Conservation (phyloP, 2,113 vertebrate species). For the Lampris megalopsis region DNA sequence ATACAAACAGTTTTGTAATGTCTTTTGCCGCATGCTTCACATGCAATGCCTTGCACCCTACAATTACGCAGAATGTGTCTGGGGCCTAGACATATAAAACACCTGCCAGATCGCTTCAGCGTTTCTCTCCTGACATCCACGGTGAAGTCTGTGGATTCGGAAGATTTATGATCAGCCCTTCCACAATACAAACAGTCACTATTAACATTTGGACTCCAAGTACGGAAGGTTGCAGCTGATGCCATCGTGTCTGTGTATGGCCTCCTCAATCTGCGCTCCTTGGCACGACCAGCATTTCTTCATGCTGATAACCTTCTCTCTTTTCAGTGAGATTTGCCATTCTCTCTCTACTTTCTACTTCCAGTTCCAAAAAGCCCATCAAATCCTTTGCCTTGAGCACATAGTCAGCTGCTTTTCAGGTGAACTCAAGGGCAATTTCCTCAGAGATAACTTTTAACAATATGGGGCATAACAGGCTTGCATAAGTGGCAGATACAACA, state of each 20-base stretch:
- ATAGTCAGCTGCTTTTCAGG: neutral
- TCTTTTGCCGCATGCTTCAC: neutral
- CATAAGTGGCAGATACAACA: too few relatives aligned
- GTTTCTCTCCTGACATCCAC: neutral
- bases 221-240: neutral
- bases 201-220: neutral
- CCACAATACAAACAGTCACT: neutral
- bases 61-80: neutral
- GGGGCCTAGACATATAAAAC: neutral
- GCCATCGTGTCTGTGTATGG: neutral
- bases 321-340: neutral
- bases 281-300: too few relatives aligned
- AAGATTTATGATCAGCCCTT: neutral
- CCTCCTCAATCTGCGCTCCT: too few relatives aligned
- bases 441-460: too few relatives aligned
- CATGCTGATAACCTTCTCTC: neutral
- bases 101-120: neutral
- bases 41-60: neutral
- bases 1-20: neutral
- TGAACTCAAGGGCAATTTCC: too few relatives aligned
- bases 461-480: too few relatives aligned
- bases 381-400: neutral
- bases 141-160: neutral
- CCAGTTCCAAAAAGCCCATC: neutral
- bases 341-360: constrained; percentile 1